A percentile compares a stretch with the other conserved stretches of the same genome.
Evolutionary conservation across 2,113 vertebrate genomes (phyloP).

Genomic region (Marcusenius ussheri): DNA sequence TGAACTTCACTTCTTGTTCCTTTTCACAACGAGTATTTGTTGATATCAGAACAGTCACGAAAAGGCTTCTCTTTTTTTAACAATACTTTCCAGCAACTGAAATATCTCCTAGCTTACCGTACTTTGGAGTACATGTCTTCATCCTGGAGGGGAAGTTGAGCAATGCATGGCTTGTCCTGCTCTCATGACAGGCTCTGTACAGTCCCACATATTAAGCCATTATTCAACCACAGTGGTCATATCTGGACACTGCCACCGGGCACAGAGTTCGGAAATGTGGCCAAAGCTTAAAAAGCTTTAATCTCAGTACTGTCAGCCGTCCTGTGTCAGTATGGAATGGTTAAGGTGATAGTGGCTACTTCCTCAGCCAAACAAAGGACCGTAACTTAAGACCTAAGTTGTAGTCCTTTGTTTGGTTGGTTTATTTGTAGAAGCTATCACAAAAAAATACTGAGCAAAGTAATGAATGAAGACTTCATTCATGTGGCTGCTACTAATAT

Average conservation of each 20-base stretch:
- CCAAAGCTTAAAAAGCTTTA: neutral
- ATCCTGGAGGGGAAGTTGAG: constrained; percentile 44
- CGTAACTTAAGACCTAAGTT: neutral
- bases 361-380: neutral
- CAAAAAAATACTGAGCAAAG: neutral
- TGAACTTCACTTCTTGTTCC: neutral
- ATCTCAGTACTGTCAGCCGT: neutral
- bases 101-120: neutral
- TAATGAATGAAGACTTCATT: neutral
- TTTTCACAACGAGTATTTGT: neutral
- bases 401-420: neutral
- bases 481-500: neutral
- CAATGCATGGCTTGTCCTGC: constrained; percentile 43
- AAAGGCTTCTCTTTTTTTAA: neutral
- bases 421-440: neutral
- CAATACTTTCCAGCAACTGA: neutral
- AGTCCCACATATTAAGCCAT: constrained; percentile 27
- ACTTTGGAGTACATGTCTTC: neutral
- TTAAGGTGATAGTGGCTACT: neutral
- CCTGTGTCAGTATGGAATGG: neutral
- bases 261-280: neutral
- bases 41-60: neutral
- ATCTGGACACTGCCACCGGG: constrained; percentile 38
- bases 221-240: constrained; percentile 42
- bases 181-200: constrained; percentile 41